These are phyloP conservation scores for Sussaba pulchella DNA, from an alignment of 2,888 invertebrate genomes.

Conservation along the genomic window DNA sequence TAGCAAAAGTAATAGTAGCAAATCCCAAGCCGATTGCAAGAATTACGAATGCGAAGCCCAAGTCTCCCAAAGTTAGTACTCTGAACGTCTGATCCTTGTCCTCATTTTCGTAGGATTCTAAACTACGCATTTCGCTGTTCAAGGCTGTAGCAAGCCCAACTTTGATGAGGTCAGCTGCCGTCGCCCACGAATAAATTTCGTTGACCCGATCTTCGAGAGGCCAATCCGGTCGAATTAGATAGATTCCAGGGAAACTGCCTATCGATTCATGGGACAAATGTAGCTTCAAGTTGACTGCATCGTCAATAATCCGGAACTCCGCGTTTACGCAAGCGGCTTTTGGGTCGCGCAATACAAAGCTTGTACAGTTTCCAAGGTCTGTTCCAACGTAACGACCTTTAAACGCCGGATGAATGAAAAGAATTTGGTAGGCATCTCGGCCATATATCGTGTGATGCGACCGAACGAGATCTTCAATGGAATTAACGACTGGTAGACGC, in stretches of 20 bases:
- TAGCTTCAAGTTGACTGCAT: background rate
- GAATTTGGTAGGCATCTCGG: background rate
- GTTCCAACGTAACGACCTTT: background rate
- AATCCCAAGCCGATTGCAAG: slow-evolving; percentile 3
- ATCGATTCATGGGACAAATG: background rate
- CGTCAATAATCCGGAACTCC: background rate
- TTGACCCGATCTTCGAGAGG: background rate
- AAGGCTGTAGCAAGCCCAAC: background rate
- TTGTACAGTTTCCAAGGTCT: background rate
- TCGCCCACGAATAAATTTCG: background rate
- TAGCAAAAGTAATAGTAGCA: background rate
- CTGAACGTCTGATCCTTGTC: background rate
- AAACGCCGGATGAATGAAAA: background rate
- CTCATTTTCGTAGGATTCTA: background rate
- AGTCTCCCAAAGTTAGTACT: background rate
- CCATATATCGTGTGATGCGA: slow-evolving; percentile 6
- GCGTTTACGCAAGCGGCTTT: background rate
- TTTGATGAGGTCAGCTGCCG: background rate
- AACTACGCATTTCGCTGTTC: too few relatives aligned
- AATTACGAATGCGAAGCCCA: slow-evolving; percentile 13
- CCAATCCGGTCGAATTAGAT: background rate
- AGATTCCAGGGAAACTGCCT: background rate
- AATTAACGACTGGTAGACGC: background rate
- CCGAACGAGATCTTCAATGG: background rate
- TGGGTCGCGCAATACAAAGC: background rate